Evolutionary conservation across 2,888 invertebrate genomes (phyloP), one percentile per base, ranked within the genome.

Genomic region (Noctua pronuba): DNA sequence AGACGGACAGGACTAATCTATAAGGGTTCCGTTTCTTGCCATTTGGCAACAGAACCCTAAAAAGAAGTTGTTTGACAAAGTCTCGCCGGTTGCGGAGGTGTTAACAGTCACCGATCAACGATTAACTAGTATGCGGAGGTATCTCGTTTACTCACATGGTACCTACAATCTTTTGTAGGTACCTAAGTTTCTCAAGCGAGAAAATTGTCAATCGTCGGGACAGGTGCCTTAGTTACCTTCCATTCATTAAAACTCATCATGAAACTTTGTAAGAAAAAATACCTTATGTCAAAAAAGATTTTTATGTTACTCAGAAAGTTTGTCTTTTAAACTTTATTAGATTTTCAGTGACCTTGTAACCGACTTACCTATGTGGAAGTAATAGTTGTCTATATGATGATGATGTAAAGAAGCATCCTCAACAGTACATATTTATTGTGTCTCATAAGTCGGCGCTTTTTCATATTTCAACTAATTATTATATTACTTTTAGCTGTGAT

Each of bases 221-320:
- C 41, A 65, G 24, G 16, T n/a, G 1, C n/a, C 58, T 44, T 21
- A 24, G n/a, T 58, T 64, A 64, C 79, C 41, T 78, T 58, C 79
- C 46, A 70, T 28, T 70, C 83, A 75, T 46, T 72, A 71, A 52
- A 85, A 80, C 72, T 74, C 81, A 68, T 85, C 66, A 64, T 60
- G n/a, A 64, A 81, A 84, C 62, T 79, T 84, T 68, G 68, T 49
- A 72, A 64, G 55, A 71, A 71, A 71, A 68, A 68, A 79, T 62
- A 55, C 46, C 41, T 55, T 62, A 46, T 28, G 41, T 58, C 41
- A 44, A 77, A 52, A 70, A 83, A 70, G 44, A 65, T 70, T 65
- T 65, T 82, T 67, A 77, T 46, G 66, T 67, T 76, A 18, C 55
- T 49, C 41, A 46, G 28, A 79, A 78, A 78, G 46, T 71, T 84